Percentiles rank a stretch among this genome's conserved stretches.
Evolutionary conservation across 35 echinoderm and acorn worm genomes (phyloP).

Genomic region (Heliocidaris tuberculata): DNA sequence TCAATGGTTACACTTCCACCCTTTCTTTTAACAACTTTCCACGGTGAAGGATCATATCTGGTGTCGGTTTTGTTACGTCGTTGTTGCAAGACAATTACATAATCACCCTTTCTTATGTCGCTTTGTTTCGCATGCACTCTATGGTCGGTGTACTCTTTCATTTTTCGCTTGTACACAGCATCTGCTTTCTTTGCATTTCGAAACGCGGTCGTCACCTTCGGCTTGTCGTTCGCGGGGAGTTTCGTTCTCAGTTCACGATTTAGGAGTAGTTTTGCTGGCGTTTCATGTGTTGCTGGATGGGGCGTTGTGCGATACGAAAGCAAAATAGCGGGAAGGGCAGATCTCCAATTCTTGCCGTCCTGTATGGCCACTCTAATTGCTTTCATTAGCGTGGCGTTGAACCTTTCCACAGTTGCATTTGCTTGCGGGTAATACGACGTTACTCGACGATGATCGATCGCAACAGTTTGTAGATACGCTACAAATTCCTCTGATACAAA

Average conservation of each 20-base stretch:
- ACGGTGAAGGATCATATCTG: neutral
- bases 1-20: neutral
- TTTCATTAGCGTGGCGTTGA: constrained; percentile 46
- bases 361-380: neutral
- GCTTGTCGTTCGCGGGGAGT: neutral
- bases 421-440: constrained; percentile 74
- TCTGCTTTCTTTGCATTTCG: neutral
- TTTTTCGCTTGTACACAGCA: neutral
- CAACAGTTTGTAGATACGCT: constrained; percentile 44
- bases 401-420: constrained; percentile 70
- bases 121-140: neutral
- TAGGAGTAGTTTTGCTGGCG: neutral
- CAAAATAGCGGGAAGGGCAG: neutral
- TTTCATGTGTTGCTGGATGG: neutral
- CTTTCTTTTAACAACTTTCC: neutral
- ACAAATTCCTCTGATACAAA: constrained; percentile 58
- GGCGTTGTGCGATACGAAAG: neutral
- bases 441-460: constrained; percentile 61
- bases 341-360: constrained; percentile 14
- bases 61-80: neutral
- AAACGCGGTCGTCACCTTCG: neutral
- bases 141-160: neutral
- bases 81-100: neutral
- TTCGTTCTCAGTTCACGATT: constrained; percentile 15
- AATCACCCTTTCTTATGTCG: neutral